Evolutionary conservation across 2,113 vertebrate genomes (phyloP), one percentile per base, ranked within the genome.

Genomic region (Sebastes schlegelii): DNA sequence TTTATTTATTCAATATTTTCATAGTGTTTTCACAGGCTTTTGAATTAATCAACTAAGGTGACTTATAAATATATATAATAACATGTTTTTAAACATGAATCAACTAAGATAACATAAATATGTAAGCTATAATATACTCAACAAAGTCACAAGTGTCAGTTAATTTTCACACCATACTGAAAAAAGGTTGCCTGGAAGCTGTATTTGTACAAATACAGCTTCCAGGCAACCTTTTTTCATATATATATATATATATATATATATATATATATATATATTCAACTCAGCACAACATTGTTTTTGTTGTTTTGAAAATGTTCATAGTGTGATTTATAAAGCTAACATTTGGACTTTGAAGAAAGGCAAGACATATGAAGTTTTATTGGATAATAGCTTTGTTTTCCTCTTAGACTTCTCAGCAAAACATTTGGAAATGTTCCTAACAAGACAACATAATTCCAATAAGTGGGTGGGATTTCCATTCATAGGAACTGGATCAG

Each of bases 401-500:
- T 34, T 67, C 21, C 12, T 21, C 46, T 54, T 12, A 69, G 8
- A 14, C 55, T 70, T 62, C 49, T 19, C 19, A 70, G 17, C 19
- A 58, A 40, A 64, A 63, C 16, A 60, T 77, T 79, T 79, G 42
- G 23, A 54, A 66, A 71, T 51, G n/a, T 76, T 34, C 40, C 26
- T 57, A 34, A 34, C 34, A 34, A 34, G 34, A 0, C 34, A 34
- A 34, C 46, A 65, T 61, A 67, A 57, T 64, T 74, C 43, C 69
- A 55, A 54, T 72, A 77, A 83, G 42, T 76, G 66, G 51, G 42
- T 71, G 55, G 26, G 19, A 71, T 67, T 87, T 21, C 45, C 51
- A 48, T 71, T 77, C 61, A 82, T 63, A 11, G 23, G 26, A 62
- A 69, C 49, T 76, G 51, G 62, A 87, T 89, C 26, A 83, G 66